Conservation (phyloP, 2,888 invertebrate genomes). For the Drosophila mercatorum region DNA sequence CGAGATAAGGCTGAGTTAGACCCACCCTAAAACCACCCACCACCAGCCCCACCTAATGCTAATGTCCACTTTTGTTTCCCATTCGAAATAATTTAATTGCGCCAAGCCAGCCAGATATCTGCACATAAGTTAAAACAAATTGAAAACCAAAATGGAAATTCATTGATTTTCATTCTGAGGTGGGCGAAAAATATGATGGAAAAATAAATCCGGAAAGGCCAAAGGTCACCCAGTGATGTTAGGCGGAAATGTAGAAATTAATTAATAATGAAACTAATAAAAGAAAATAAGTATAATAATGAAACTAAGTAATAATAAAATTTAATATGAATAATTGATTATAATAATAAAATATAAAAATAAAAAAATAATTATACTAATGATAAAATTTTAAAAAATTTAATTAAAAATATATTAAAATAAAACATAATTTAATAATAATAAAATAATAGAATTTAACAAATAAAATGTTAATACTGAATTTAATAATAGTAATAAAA, state of each 20-base stretch:
- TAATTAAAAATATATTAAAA: no score
- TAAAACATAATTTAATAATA: not conserved
- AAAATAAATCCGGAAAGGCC: not conserved
- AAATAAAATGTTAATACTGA: no score
- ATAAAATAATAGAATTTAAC: not conserved
- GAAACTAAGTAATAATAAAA: no score
- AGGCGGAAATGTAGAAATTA: not conserved
- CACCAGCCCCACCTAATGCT: conserved; percentile 16
- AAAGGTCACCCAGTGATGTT: not conserved
- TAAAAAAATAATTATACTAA: no score
- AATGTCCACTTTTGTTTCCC: conserved; percentile 34
- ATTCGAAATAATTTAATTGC: conserved; percentile 56
- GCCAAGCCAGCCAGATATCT: conserved; percentile 27
- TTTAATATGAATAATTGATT: no score
- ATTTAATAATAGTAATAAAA: no score
- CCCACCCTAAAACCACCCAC: not conserved
- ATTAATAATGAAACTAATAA: not conserved
- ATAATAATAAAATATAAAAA: no score
- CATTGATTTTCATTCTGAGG: conserved; percentile 42
- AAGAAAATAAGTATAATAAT: no score
- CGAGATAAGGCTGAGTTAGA: conserved; percentile 10
- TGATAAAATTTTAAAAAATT: no score
- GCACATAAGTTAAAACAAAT: not conserved
- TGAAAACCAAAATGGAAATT: conserved; percentile 35
- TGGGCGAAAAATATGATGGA: not conserved